Base-by-base conservation (phyloP, 2,888 invertebrate species). In the Alloscopus bannaensis region DNA sequence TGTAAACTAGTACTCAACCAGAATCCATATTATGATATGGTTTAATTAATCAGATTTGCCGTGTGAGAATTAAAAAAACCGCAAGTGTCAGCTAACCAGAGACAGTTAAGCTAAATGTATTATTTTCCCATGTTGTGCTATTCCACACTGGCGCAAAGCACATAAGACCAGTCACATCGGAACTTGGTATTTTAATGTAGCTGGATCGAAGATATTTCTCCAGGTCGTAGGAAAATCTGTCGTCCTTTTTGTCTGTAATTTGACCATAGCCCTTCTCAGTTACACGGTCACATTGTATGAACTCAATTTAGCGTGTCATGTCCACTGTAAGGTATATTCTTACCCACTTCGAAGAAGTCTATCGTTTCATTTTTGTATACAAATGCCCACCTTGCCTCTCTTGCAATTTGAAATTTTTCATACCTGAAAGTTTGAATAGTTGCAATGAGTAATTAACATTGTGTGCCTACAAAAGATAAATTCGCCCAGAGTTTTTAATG, bases 61-160 rank as follows among this genome's bases (percentile, higher is more conserved):
- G n/a, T n/a, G n/a, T n/a, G n/a, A n/a, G n/a, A n/a, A n/a, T n/a
- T n/a, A n/a, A n/a, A n/a, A n/a, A n/a, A n/a, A n/a, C n/a, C n/a
- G n/a, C n/a, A 36, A 36, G 13, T 47, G 6, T 52, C 52, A n/a
- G n/a, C 69, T 77, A 50, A 81, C 81, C 71, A 3, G 81, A 81
- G 45, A 81, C 78, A 31, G 40, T 78, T 16, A 83, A 31, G 6
- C 73, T 52, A 29, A 81, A 81, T 0, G 77, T 76, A 1, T 47
- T 65, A 45, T 83, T 83, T 69, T 70, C 76, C 77, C 81, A 83
- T 31, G 59, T 59, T 1, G 72, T 80, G 1, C 73, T 80, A 22
- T 81, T 77, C 83, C 83, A 83, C 18, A 83, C 80, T 1, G 83
- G 83, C 20, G 81, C 83, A 50, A 80, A 81, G 45, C 83, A 83